Evolutionary conservation across 92 coral and sea anemone genomes (phyloP).

Genomic region (Zoanthus gigantus): DNA sequence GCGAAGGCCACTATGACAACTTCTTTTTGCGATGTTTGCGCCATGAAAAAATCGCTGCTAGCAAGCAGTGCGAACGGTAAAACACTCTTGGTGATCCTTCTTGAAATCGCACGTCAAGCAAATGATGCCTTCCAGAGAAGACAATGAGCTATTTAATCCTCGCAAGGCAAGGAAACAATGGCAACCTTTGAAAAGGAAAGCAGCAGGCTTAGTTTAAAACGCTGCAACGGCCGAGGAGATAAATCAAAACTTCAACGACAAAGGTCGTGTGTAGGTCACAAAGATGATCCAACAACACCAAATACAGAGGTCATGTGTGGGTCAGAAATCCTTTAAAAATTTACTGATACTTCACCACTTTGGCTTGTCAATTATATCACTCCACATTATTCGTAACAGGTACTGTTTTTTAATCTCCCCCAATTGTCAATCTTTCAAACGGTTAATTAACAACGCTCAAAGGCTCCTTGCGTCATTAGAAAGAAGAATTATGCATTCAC

Average conservation of each 20-base stretch:
- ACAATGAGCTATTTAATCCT: neutral
- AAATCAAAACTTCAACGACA: neutral
- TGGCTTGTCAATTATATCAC: constrained; percentile 48
- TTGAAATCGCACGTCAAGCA: neutral
- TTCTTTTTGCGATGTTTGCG: constrained; percentile 1
- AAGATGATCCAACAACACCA: neutral
- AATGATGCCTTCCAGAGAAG: constrained; percentile 3
- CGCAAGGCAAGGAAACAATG: constrained; percentile 2
- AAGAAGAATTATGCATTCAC: neutral
- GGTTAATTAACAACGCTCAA: constrained; percentile 31
- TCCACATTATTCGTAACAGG: constrained; percentile 18
- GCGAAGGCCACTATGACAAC: neutral
- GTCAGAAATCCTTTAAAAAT: constrained; percentile 17
- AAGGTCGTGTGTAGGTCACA: neutral
- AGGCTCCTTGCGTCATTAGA: constrained; percentile 30
- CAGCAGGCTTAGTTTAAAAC: constrained; percentile 5
- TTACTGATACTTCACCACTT: constrained; percentile 43
- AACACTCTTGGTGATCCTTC: constrained; percentile 6
- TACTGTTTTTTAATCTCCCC: constrained; percentile 20
- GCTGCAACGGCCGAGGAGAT: neutral
- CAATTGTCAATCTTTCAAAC: constrained; percentile 30
- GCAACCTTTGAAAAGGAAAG: neutral
- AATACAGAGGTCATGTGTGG: constrained; percentile 14
- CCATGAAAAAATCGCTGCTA: constrained; percentile 6
- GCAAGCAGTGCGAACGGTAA: neutral